A percentile compares a stretch with the other conserved stretches of the same genome.
These are phyloP conservation scores for Xiphophorus maculatus DNA, from an alignment of 2,113 vertebrate species.

Conservation along the genomic window DNA sequence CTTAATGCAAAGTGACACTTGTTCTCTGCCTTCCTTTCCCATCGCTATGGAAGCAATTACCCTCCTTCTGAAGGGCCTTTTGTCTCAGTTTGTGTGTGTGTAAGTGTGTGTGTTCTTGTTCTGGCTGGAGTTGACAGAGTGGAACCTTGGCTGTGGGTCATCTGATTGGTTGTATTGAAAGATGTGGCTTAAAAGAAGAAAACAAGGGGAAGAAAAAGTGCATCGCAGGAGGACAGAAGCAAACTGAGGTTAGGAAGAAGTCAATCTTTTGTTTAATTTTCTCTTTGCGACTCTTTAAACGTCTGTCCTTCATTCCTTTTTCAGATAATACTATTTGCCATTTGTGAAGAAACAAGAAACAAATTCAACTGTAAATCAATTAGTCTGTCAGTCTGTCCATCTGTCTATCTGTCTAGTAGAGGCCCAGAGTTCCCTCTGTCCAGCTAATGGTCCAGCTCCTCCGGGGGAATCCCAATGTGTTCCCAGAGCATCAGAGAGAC, in stretches of 20 bases:
- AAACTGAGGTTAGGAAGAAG: neutral
- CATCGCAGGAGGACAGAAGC: neutral
- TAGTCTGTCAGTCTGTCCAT: no score
- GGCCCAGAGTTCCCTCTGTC: no score
- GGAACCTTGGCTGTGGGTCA: conserved; percentile 62
- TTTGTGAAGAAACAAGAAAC: no score
- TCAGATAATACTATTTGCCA: no score
- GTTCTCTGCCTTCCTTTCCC: conserved; percentile 96
- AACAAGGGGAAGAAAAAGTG: neutral
- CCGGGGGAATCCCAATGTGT: no score
- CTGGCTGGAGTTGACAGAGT: conserved; percentile 49
- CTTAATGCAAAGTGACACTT: conserved; percentile 99
- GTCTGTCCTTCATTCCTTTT: no score
- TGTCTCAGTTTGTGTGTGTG: conserved; percentile 45
- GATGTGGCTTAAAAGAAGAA: conserved; percentile 7
- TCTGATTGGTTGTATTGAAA: conserved; percentile 65
- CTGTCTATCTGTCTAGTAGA: no score
- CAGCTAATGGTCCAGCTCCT: no score
- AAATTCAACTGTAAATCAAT: no score
- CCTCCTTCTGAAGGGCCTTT: conserved; percentile 71
- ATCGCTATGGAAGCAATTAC: conserved; percentile 97
- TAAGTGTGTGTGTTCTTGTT: conserved; percentile 31
- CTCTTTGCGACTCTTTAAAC: no score
- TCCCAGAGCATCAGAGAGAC: no score
- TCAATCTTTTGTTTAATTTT: neutral